phyloP scores from a whole-genome alignment of 2,797 vertebrate genomes.

The Salarias fasciatus region DNA sequence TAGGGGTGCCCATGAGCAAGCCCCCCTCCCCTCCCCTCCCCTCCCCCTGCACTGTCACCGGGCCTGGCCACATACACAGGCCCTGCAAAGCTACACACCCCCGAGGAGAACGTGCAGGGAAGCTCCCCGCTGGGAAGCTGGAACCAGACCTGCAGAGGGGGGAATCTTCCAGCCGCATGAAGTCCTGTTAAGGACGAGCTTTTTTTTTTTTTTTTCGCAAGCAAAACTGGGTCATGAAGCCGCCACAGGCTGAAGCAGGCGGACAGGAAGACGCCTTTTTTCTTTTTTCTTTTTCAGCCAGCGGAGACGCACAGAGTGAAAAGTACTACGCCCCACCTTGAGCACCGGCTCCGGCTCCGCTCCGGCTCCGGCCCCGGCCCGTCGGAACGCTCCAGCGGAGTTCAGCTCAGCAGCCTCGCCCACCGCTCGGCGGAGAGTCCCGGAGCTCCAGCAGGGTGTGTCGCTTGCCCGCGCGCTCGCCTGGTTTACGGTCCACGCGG shows the following conservation, averaged over 20 bases:
- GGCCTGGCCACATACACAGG: slow-evolving; percentile 54
- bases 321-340: slow-evolving; percentile 70
- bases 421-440: slow-evolving; percentile 55
- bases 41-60: slow-evolving; percentile 43
- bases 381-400: slow-evolving; percentile 46
- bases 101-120: slow-evolving; percentile 7
- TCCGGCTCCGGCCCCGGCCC: slow-evolving; percentile 34
- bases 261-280: slow-evolving; percentile 47
- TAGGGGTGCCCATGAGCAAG: slow-evolving; percentile 27
- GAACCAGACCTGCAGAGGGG: slow-evolving; percentile 3
- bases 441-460: slow-evolving; percentile 56
- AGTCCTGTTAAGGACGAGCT: slow-evolving; percentile 32
- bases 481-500: slow-evolving; percentile 24
- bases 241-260: slow-evolving; percentile 45
- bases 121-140: not conserved
- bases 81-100: slow-evolving; percentile 40
- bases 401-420: slow-evolving; percentile 66
- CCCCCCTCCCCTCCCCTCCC: slow-evolving; percentile 13
- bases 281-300: no score
- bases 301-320: slow-evolving; percentile 25
- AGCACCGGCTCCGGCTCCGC: slow-evolving; percentile 56
- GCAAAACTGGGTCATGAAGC: slow-evolving; percentile 73
- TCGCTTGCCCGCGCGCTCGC: slow-evolving; percentile 21
- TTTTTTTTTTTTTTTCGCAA: slow-evolving; percentile 30
- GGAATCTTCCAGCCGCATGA: slow-evolving; percentile 17